Evolutionary conservation across 2,888 invertebrate species (phyloP), one percentile per base, ranked within the genome.

Genomic region (Drosophila nr. perissopoda): DNA sequence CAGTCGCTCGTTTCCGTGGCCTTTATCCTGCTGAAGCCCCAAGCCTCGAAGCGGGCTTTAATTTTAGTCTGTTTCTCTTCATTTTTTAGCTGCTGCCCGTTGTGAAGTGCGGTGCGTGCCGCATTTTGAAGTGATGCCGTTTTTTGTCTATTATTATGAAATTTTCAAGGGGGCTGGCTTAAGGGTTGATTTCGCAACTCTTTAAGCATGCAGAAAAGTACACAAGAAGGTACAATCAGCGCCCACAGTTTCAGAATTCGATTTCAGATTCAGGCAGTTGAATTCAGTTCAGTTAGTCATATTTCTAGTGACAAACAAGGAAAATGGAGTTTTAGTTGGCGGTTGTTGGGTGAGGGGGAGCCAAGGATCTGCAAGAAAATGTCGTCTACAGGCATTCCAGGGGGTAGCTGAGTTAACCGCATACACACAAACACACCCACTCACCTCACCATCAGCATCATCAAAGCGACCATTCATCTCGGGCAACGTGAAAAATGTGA

Each of bases 391-490:
- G 89, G 83, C 83, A 85, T 74, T 63, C 61, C 54, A 67, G 58
- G 62, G 80, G 59, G 62, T 56, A 42, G 70, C 58, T 60, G 18
- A 36, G 62, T 63, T 31, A 74, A 65, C 59, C 73, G 53, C 67
- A 66, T 54, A 46, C 2, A 36, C 18, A 21, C 34, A 53, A 34
- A 34, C 53, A 36, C 10, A 29, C n/a, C 6, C n/a, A 52, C 54
- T 27, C 36, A 38, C 38, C 56, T 38, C 38, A 38, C 46, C 27
- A 58, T 65, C 57, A 60, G 31, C 74, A 74, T 89, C 85, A 89
- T 90, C 91, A 89, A 87, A 90, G 85, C 74, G 70, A 65, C 74
- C 78, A 82, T 89, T 91, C 90, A 82, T 85, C 86, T 88, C 64
- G 59, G 36, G 64, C 70, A 71, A 73, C 72, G 77, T 90, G 89